Conservation (phyloP, 1,140 invertebrate species). For the Idris sp. region DNA sequence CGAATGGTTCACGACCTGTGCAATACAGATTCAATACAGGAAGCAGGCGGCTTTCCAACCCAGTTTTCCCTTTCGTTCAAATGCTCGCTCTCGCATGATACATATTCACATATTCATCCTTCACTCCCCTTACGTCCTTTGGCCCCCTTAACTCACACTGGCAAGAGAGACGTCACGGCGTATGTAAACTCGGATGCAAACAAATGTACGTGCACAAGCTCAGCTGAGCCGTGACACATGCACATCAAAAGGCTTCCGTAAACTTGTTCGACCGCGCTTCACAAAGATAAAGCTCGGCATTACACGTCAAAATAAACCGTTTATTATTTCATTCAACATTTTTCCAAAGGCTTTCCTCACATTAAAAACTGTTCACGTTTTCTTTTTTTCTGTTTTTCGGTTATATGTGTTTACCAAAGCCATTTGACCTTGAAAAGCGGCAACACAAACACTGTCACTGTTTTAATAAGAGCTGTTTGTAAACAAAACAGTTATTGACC, state of each 20-base stretch:
- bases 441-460: no score
- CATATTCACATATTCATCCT: constrained; percentile 74
- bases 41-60: constrained; percentile 67
- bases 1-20: constrained; percentile 64
- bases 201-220: constrained; percentile 46
- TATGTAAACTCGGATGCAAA: constrained; percentile 57
- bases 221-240: constrained; percentile 68
- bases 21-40: constrained; percentile 64
- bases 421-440: no score
- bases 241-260: constrained; percentile 51
- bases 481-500: no score
- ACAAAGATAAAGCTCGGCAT: constrained; percentile 37
- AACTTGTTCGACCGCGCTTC: constrained; percentile 64
- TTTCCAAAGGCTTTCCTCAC: background rate
- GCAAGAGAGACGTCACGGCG: constrained; percentile 53
- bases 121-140: constrained; percentile 51
- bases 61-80: constrained; percentile 74
- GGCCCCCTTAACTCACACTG: constrained; percentile 49
- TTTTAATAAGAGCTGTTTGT: no score
- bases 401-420: no score
- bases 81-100: constrained; percentile 67
- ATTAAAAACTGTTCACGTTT: constrained; percentile 12
- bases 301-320: constrained; percentile 36
- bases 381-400: no score
- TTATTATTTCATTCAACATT: constrained; percentile 31